These are phyloP conservation scores for Salvator merianae DNA, from an alignment of 2,113 vertebrate species.

Conservation along the genomic window DNA sequence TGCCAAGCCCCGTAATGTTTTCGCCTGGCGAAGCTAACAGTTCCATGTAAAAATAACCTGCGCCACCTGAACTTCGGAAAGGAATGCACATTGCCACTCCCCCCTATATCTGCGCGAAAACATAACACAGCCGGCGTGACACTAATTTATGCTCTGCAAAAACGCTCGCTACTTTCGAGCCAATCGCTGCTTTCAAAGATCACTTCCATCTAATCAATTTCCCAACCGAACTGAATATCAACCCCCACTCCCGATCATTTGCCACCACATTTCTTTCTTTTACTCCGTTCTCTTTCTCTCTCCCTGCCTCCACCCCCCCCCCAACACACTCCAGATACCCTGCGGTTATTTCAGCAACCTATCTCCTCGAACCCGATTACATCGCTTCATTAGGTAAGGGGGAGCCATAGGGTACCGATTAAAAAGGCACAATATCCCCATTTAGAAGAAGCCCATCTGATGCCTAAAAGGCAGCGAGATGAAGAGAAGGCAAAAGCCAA, in stretches of 20 bases:
- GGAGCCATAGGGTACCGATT: background rate
- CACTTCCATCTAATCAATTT: too few species aligned
- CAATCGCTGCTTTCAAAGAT: background rate
- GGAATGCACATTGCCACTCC: too few species aligned
- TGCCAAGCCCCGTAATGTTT: too few species aligned
- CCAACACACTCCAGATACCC: background rate
- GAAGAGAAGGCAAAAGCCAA: background rate
- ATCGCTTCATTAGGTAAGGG: background rate
- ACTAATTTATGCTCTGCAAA: background rate
- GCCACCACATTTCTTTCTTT: background rate
- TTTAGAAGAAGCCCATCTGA: background rate
- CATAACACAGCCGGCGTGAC: background rate
- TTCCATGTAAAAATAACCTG: too few species aligned
- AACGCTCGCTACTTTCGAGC: background rate
- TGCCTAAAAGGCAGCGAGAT: background rate
- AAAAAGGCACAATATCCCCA: background rate
- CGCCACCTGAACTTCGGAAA: rapidly evolving
- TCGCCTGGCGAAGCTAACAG: too few species aligned
- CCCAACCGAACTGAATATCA: too few species aligned
- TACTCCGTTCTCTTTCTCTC: background rate
- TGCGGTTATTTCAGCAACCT: background rate
- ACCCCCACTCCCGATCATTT: too few species aligned
- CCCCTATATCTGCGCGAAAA: rapidly evolving
- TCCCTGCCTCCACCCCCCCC: too few species aligned
- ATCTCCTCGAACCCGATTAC: background rate